A percentile compares a stretch with the other conserved stretches of the same genome.
Evolutionary conservation across 2,797 vertebrate species (phyloP).

Genomic region (Chaetodon trifasciatus): DNA sequence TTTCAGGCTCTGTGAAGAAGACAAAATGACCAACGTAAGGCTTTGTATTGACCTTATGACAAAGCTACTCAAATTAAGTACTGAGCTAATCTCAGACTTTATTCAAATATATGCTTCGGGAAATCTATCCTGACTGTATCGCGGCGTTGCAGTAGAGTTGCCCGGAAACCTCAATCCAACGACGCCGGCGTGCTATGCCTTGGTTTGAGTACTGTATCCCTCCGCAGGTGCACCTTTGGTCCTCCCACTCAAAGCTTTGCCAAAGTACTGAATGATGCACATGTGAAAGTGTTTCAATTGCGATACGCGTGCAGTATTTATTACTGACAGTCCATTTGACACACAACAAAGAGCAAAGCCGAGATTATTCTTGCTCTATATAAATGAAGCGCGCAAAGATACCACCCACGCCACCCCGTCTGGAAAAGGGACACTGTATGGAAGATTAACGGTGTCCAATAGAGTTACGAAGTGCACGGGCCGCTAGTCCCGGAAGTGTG

Average conservation of each 20-base stretch:
- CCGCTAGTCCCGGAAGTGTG: neutral
- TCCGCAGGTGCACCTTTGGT: slow-evolving; percentile 59
- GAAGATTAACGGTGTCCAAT: slow-evolving; percentile 22
- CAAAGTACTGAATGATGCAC: neutral
- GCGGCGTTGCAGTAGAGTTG: slow-evolving; percentile 48
- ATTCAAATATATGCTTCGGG: neutral
- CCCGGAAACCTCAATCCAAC: slow-evolving; percentile 63
- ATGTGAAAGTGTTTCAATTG: neutral
- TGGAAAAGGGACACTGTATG: slow-evolving; percentile 3
- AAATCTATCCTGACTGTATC: slow-evolving; percentile 26
- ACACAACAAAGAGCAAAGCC: neutral
- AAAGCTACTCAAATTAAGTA: neutral
- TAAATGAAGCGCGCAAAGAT: slow-evolving; percentile 46
- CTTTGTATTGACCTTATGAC: neutral
- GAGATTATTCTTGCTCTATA: slow-evolving; percentile 16
- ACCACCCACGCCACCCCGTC: slow-evolving; percentile 1
- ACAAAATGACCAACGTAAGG: neutral
- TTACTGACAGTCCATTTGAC: neutral
- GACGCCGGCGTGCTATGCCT: slow-evolving; percentile 29
- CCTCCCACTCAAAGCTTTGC: neutral
- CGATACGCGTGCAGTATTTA: neutral
- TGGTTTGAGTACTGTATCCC: slow-evolving; percentile 54
- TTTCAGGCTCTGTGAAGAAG: slow-evolving; percentile 53
- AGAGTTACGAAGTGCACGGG: no score
- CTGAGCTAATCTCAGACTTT: neutral